Conservation (phyloP, 1,140 invertebrate species). For the Megalopta genalis region DNA sequence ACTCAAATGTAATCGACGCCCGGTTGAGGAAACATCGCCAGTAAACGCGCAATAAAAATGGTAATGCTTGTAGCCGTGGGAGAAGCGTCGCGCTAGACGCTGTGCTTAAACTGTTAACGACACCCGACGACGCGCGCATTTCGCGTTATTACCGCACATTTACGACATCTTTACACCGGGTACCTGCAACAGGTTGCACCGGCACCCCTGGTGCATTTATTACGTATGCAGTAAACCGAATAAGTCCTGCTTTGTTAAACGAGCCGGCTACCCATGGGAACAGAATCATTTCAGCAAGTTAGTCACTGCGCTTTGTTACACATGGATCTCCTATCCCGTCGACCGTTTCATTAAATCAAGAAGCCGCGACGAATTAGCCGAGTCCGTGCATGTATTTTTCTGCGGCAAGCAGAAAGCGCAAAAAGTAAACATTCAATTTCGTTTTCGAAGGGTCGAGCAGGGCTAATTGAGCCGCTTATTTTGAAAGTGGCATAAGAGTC, state of each 20-base stretch:
- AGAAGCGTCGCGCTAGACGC: constrained; percentile 42
- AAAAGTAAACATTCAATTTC: too few species aligned
- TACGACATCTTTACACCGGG: constrained; percentile 63
- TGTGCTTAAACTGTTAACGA: constrained; percentile 58
- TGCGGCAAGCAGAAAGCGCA: background rate
- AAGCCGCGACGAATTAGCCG: constrained; percentile 27
- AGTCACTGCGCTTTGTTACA: constrained; percentile 47
- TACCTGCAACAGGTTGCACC: constrained; percentile 63
- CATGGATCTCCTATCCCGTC: constrained; percentile 7
- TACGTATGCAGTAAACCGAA: constrained; percentile 56
- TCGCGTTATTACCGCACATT: constrained; percentile 65
- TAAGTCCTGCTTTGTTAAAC: constrained; percentile 62
- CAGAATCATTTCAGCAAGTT: constrained; percentile 56
- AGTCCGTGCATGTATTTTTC: background rate
- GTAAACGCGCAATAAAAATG: constrained; percentile 50
- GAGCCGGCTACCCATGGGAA: constrained; percentile 56
- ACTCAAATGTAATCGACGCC: constrained; percentile 32
- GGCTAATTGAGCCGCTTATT: too few species aligned
- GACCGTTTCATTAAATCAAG: constrained; percentile 46
- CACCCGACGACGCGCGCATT: constrained; percentile 44
- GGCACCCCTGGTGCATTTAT: constrained; percentile 51
- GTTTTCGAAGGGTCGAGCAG: too few species aligned
- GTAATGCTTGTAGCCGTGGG: constrained; percentile 32
- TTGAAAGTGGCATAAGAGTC: too few species aligned
- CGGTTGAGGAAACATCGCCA: constrained; percentile 17